Percentiles rank a stretch among this genome's conserved stretches.
Conservation (phyloP, 2,888 invertebrate genomes). For the Drosophila ezoana region DNA sequence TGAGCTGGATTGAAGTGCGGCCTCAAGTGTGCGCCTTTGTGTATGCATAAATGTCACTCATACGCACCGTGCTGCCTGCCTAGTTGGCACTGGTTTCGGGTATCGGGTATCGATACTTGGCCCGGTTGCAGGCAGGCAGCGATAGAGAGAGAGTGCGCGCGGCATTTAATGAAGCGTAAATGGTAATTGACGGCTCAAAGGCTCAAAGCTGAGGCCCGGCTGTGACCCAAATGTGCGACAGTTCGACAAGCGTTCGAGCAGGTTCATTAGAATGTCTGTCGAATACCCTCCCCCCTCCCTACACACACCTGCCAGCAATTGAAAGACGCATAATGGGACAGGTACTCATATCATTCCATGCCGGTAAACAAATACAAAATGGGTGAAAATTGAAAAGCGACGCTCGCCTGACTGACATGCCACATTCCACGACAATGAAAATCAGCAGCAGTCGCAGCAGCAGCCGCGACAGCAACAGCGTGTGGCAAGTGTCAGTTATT, state of each 20-base stretch:
- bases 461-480: slow-evolving; percentile 38
- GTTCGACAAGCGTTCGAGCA: slow-evolving; percentile 51
- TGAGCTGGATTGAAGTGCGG: slow-evolving; percentile 10
- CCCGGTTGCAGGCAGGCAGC: slow-evolving; percentile 35
- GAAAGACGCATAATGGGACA: slow-evolving; percentile 38
- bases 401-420: slow-evolving; percentile 39
- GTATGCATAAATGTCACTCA: slow-evolving; percentile 78
- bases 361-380: slow-evolving; percentile 72
- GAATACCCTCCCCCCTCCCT: not conserved
- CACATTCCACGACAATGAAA: slow-evolving; percentile 40
- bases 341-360: slow-evolving; percentile 68
- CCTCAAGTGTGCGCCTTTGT: slow-evolving; percentile 47
- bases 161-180: slow-evolving; percentile 80
- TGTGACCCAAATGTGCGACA: slow-evolving; percentile 74
- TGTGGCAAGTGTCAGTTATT: slow-evolving; percentile 56
- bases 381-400: slow-evolving; percentile 46
- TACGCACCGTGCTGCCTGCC: slow-evolving; percentile 71
- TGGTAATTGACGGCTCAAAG: slow-evolving; percentile 77
- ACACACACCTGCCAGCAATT: slow-evolving; percentile 26
- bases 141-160: slow-evolving; percentile 36
- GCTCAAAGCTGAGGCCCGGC: slow-evolving; percentile 22
- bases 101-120: slow-evolving; percentile 28
- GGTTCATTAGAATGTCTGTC: slow-evolving; percentile 68
- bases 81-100: not conserved
- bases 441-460: slow-evolving; percentile 4